These are phyloP conservation scores for Hoplodrina blanda DNA, from an alignment of 2,888 invertebrate species.

Conservation along the genomic window DNA sequence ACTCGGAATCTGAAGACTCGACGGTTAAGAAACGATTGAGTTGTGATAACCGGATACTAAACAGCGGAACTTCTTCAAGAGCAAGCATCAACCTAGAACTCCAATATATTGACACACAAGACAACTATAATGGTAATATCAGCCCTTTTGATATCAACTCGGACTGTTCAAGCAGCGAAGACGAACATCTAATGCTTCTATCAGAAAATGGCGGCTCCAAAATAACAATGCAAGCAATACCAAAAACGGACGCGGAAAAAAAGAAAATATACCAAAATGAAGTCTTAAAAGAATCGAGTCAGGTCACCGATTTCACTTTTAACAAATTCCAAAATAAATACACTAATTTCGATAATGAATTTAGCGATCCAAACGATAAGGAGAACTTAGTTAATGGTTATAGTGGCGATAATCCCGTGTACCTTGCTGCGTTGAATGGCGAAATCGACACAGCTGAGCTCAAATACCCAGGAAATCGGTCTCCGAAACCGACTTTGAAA, in stretches of 20 bases:
- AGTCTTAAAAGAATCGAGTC: conserved; percentile 83
- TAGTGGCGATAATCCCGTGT: conserved; percentile 86
- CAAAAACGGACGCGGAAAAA: conserved; percentile 71
- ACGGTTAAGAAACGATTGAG: conserved; percentile 85
- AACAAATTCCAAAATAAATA: conserved; percentile 86
- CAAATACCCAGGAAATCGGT: conserved; percentile 73
- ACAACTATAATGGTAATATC: conserved; percentile 75
- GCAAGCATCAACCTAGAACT: conserved; percentile 85
- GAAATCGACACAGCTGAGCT: conserved; percentile 78
- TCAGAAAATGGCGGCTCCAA: conserved; percentile 87
- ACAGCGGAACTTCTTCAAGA: conserved; percentile 82
- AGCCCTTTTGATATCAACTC: conserved; percentile 81
- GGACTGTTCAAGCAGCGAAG: conserved; percentile 88
- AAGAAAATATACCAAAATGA: conserved; percentile 78
- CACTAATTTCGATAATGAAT: conserved; percentile 86
- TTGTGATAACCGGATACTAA: conserved; percentile 86
- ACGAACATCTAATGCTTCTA: conserved; percentile 86
- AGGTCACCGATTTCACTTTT: conserved; percentile 80
- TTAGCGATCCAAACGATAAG: conserved; percentile 87
- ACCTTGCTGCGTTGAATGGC: conserved; percentile 84
- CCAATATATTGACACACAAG: conserved; percentile 82
- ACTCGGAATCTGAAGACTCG: conserved; percentile 86
- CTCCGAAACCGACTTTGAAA: conserved; percentile 79
- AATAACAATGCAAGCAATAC: conserved; percentile 86
- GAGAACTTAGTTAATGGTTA: conserved; percentile 82